These are phyloP conservation scores for Agrypnia vestita DNA, from an alignment of 1,140 invertebrate species.

Conservation along the genomic window DNA sequence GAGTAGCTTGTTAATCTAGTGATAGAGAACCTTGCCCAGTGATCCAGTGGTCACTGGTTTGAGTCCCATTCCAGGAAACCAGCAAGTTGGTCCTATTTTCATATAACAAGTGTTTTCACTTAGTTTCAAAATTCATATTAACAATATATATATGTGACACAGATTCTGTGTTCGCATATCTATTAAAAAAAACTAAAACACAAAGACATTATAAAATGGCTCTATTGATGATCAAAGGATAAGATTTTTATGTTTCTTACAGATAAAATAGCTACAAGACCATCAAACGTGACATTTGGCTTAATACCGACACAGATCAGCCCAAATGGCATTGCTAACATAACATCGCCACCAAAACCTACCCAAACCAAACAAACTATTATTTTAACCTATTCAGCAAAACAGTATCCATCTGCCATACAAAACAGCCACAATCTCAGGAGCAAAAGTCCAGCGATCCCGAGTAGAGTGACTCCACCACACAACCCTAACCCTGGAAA, in stretches of 20 bases:
- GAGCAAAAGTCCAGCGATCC: slow-evolving; percentile 56
- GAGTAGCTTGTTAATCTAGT: no score
- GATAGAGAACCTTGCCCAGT: no score
- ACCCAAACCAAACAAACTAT: slow-evolving; percentile 69
- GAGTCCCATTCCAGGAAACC: no score
- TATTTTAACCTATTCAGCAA: slow-evolving; percentile 70
- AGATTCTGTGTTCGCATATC: no score
- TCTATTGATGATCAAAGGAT: not conserved
- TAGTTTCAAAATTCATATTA: no score
- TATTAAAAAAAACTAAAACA: no score
- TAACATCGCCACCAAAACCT: slow-evolving; percentile 64
- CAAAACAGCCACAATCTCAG: slow-evolving; percentile 31
- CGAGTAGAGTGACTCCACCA: slow-evolving; percentile 42
- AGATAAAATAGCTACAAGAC: slow-evolving; percentile 50
- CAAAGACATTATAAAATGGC: no score
- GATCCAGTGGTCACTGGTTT: no score
- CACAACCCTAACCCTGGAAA: slow-evolving; percentile 27
- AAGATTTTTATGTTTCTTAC: not conserved
- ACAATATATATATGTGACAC: no score
- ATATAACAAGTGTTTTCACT: no score
- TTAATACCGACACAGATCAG: slow-evolving; percentile 55
- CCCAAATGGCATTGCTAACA: slow-evolving; percentile 62
- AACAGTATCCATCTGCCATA: slow-evolving; percentile 63
- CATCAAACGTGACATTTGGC: slow-evolving; percentile 29
- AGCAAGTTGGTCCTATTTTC: no score